phyloP scores from a whole-genome alignment of 2,797 vertebrate species.

The Lutjanus campechanus region DNA sequence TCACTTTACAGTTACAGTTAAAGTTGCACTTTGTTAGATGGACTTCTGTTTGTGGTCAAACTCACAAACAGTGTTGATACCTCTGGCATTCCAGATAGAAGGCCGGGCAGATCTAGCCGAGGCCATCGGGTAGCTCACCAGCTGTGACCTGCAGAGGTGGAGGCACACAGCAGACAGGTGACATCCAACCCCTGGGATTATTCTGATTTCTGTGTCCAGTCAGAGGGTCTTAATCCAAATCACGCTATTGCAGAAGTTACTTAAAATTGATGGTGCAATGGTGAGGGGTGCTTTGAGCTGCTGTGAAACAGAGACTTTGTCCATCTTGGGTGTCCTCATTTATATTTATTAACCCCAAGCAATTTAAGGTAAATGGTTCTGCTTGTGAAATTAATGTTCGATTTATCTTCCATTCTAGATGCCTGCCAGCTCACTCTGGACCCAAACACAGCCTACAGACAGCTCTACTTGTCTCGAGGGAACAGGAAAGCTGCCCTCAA shows the following conservation, averaged over 20 bases:
- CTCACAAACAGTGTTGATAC: constrained; percentile 79
- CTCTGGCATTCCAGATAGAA: constrained; percentile 88
- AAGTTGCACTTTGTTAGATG: constrained; percentile 39
- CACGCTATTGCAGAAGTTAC: constrained; percentile 19
- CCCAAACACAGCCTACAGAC: constrained; percentile 86
- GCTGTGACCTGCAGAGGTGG: constrained; percentile 84
- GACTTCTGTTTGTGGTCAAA: constrained; percentile 67
- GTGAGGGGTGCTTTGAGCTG: constrained; percentile 47
- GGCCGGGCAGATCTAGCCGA: constrained; percentile 76
- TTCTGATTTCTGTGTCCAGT: constrained; percentile 71
- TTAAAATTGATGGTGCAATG: constrained; percentile 17
- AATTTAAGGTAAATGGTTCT: constrained; percentile 1
- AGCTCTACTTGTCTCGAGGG: constrained; percentile 85
- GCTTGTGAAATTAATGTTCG: constrained; percentile 25
- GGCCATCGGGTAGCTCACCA: constrained; percentile 82
- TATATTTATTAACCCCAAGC: constrained; percentile 1
- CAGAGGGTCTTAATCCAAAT: constrained; percentile 55
- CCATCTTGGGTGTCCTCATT: constrained; percentile 41
- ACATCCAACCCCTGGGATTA: constrained; percentile 64
- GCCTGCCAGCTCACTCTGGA: constrained; percentile 86
- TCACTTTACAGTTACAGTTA: constrained; percentile 4
- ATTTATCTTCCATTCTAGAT: constrained; percentile 67
- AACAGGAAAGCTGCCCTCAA: constrained; percentile 87
- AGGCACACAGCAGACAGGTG: constrained; percentile 84
- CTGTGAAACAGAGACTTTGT: constrained; percentile 15